Evolutionary conservation across 2,888 invertebrate species (phyloP), one percentile per base, ranked within the genome.

Genomic region (Copidosoma aretas): DNA sequence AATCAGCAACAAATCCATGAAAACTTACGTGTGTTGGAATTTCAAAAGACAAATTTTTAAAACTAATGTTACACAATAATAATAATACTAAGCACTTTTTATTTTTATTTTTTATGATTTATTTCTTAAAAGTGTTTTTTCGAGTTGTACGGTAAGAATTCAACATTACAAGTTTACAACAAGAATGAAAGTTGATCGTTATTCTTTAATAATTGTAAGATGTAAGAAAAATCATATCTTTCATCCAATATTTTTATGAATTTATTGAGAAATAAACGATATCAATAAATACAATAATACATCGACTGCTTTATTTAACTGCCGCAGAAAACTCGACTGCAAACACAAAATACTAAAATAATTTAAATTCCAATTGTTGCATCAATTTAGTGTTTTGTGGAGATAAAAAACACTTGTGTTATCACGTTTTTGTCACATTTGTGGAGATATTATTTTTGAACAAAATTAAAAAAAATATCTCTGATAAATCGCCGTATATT

Each of bases 401-500:
- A 66, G 46, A 56, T 22, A 60, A 41, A 3, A 32, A 32, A 32
- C 32, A 32, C 32, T 32, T 32, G 32, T 32, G 3, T 32, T 32
- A 32, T 32, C 32, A 32, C 8, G 32, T 32, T 32, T 32, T 32
- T 32, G 3, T 54, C 43, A 58, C 64, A 32, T 32, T 32, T 60
- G 17, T 59, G 64, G 70, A 66, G 56, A 60, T n/a, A 43, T 60
- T 69, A 56, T 24, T 70, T 52, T 41, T 63, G 63, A 14, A 52
- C 32, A 46, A 56, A 1, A 17, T 53, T n/a, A 41, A 59, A 59
- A 67, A 60, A 71, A 71, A 63, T 69, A 46, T 71, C 64, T 54
- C 52, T 59, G 67, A 22, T 63, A 61, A 41, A 61, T 66, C 69
- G 73, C 75, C 75, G 76, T 77, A 75, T 78, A 78, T 81, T 80